Conservation (phyloP, 2,797 vertebrate genomes). For the Sebastes jordani region DNA sequence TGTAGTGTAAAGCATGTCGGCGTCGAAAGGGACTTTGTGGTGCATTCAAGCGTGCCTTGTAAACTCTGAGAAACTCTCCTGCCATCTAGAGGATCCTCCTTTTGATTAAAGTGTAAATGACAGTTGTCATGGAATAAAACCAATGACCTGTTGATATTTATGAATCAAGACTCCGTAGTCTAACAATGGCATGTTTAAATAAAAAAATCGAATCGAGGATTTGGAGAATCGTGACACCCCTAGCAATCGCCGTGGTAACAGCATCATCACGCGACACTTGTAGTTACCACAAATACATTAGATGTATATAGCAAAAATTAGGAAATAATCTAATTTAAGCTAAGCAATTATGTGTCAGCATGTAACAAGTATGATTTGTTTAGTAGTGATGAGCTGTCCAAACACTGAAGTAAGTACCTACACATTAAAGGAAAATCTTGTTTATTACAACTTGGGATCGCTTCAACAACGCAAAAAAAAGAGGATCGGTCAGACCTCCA, state of each 20-base stretch:
- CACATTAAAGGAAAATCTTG: background rate
- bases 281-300: background rate
- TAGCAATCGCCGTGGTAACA: background rate
- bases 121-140: no score
- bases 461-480: background rate
- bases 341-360: background rate
- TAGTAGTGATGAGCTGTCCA: background rate
- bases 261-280: background rate
- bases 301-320: background rate
- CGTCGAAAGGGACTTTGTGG: no score
- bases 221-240: no score
- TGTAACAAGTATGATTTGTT: background rate
- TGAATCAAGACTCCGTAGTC: no score
- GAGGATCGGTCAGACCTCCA: background rate
- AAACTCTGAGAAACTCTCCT: no score
- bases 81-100: no score
- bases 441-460: background rate
- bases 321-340: background rate
- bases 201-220: no score
- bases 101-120: no score
- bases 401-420: background rate
- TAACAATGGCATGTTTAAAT: no score
- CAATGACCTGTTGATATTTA: no score
- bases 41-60: no score
- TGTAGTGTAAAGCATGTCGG: no score